phyloP scores from a whole-genome alignment of 2,797 vertebrate genomes.

The Pseudochirops cupreus region DNA sequence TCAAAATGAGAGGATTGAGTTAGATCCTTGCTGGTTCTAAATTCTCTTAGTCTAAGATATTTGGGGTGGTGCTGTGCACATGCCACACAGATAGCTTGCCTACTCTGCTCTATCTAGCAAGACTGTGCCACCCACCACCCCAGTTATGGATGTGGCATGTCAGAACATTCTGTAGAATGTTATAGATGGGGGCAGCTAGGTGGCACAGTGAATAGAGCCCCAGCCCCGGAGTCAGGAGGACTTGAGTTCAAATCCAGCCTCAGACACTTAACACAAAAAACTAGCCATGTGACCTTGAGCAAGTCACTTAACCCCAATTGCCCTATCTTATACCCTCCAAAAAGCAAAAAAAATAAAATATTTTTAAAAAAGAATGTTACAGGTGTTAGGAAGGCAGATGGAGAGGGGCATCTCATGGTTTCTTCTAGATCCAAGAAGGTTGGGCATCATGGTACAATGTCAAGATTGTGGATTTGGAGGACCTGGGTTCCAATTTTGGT shows the following conservation, averaged over 20 bases:
- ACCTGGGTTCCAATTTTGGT: not conserved
- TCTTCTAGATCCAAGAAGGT: not conserved
- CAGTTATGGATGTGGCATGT: not conserved
- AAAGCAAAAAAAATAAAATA: no score
- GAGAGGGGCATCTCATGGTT: not conserved
- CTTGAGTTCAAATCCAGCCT: no score
- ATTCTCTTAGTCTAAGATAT: not conserved
- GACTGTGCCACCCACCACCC: not conserved
- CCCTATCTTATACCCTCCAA: no score
- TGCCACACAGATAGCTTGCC: not conserved
- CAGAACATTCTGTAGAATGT: not conserved
- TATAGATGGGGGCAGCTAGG: not conserved
- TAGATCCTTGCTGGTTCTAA: not conserved
- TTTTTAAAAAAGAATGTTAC: not conserved
- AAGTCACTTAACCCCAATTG: no score
- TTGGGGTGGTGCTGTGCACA: not conserved
- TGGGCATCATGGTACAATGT: not conserved
- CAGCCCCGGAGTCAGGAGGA: no score
- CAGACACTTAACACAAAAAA: no score
- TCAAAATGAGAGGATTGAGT: not conserved
- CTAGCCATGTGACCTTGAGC: no score
- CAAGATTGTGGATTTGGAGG: not conserved
- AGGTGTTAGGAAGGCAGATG: not conserved
- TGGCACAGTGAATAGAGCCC: no score
- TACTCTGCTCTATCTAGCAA: not conserved